Evolutionary conservation across 2,113 vertebrate genomes (phyloP).

Genomic region (Balaeniceps rex): DNA sequence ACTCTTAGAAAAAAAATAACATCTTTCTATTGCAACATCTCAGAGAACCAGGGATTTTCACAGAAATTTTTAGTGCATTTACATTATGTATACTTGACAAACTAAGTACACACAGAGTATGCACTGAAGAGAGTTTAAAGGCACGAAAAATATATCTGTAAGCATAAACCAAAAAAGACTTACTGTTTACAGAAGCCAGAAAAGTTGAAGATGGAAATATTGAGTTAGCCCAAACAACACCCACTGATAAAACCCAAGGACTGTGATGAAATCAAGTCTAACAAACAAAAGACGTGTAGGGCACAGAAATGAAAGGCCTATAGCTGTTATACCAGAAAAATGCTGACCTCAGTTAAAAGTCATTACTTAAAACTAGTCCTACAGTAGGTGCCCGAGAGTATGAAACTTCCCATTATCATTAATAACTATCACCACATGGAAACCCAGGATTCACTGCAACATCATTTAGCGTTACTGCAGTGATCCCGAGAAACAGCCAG

Average conservation of each 20-base stretch:
- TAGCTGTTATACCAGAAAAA: not conserved
- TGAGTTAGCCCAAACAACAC: slow-evolving; percentile 39
- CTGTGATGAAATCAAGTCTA: slow-evolving; percentile 53
- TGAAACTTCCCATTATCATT: not conserved
- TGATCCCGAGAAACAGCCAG: not conserved
- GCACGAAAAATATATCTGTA: not conserved
- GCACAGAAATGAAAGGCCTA: not conserved
- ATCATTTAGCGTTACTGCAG: not conserved
- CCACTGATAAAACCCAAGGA: slow-evolving; percentile 53
- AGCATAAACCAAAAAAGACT: not conserved
- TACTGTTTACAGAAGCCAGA: slow-evolving; percentile 7
- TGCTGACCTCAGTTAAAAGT: not conserved
- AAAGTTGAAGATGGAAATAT: not conserved
- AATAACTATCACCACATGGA: not conserved
- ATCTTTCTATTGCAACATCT: not conserved
- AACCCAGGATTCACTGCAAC: not conserved
- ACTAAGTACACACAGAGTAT: not conserved
- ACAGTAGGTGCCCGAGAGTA: not conserved
- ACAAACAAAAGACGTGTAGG: slow-evolving; percentile 5
- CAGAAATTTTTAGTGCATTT: not conserved
- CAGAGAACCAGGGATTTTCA: not conserved
- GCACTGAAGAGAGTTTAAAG: not conserved
- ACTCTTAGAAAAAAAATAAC: not conserved
- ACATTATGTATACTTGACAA: not conserved
- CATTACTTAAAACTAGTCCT: not conserved